Conservation (phyloP, 2,888 invertebrate species). For the Caenorhabditis drosophilae region DNA sequence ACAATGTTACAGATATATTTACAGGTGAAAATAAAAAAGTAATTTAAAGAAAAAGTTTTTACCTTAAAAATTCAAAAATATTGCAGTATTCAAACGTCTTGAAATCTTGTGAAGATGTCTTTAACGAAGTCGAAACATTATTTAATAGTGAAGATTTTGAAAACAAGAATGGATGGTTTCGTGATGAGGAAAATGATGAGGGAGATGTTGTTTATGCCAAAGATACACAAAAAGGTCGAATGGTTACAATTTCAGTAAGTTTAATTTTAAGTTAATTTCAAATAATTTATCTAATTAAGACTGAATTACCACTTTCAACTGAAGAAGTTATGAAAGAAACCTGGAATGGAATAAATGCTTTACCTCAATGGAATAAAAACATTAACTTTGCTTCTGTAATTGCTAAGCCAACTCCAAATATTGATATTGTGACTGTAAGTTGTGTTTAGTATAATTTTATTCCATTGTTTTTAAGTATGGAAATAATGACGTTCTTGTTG, state of each 20-base stretch:
- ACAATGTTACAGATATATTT: slow-evolving; percentile 23
- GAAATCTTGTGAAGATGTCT: slow-evolving; percentile 35
- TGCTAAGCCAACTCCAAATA: slow-evolving; percentile 52
- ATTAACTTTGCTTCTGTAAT: slow-evolving; percentile 56
- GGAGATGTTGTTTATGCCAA: slow-evolving; percentile 48
- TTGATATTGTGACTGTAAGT: slow-evolving; percentile 58
- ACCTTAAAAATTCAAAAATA: slow-evolving; percentile 5
- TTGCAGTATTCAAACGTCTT: slow-evolving; percentile 43
- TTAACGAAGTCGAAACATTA: slow-evolving; percentile 40
- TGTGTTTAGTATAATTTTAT: not conserved
- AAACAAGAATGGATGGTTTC: slow-evolving; percentile 39
- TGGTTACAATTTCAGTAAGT: slow-evolving; percentile 47
- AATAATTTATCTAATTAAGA: slow-evolving; percentile 8
- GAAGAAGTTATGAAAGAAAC: slow-evolving; percentile 48
- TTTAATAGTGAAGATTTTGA: slow-evolving; percentile 36
- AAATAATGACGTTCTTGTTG: slow-evolving; percentile 57
- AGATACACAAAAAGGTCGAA: slow-evolving; percentile 39
- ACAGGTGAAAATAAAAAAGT: slow-evolving; percentile 18
- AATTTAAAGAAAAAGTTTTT: not conserved
- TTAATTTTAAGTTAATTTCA: not conserved
- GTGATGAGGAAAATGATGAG: slow-evolving; percentile 40
- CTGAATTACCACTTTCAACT: slow-evolving; percentile 28
- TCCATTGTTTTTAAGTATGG: slow-evolving; percentile 50
- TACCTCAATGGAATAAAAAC: slow-evolving; percentile 61
- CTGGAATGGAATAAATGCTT: slow-evolving; percentile 43